Base-by-base conservation (phyloP, 2,888 invertebrate genomes). In the Dastarcus helophoroides region DNA sequence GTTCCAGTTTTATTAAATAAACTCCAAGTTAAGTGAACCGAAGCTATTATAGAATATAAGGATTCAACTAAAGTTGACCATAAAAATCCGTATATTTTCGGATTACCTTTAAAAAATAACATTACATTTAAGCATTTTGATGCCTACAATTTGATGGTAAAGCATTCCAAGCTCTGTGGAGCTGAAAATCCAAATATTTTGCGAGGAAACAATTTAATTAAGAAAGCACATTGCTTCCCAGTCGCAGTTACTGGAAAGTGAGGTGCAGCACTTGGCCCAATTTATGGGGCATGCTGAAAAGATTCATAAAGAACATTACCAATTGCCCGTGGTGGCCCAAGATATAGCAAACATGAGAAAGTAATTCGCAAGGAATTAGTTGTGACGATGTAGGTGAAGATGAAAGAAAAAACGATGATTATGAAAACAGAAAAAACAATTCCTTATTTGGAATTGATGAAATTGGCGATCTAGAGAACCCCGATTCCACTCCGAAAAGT, bases 211-310 rank as follows among this genome's bases (percentile, higher is more conserved):
- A 12, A 14, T 7, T 12, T 25, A n/a, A n/a, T n/a, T n/a, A 9
- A 15, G 31, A 11, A 31, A 31, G 12, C 31, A 31, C 11, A 10
- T 24, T 5, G 31, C 31, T 11, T 24, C 31, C 2, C 21, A 9
- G 2, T 31, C 22, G 6, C 9, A 12, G 7, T 13, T 3, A 3
- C 13, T 24, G 3, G 15, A 31, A 2, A 12, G 22, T n/a, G 38
- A 45, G 40, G 36, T 48, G 1, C 33, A 29, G 9, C 40, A 42
- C 25, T 22, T 50, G 4, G 45, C 44, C 1, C 42, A 43, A 31
- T 49, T 43, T 37, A 33, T 49, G 40, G 46, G 46, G 4, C 47
- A 50, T 26, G 28, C 40, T 14, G 41, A 46, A 27, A 41, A 45
- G 22, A 48, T 49, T 10, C 46, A 50, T 24, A 42, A 41, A 31